phyloP scores from a whole-genome alignment of 2,797 vertebrate genomes.

The Lerista edwardsae region DNA sequence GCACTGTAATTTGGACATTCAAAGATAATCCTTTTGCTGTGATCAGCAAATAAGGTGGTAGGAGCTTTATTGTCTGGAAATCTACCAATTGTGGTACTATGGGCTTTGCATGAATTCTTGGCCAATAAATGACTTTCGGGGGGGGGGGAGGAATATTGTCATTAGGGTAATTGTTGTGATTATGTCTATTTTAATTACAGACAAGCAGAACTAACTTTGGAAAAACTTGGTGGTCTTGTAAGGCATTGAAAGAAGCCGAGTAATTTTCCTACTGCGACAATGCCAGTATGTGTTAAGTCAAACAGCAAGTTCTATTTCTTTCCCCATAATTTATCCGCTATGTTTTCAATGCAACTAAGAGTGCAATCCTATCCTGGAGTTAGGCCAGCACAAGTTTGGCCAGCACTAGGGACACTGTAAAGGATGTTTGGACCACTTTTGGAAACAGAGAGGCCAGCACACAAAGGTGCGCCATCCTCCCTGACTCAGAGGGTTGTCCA shows the following conservation, averaged over 20 bases:
- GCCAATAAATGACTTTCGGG: conserved; percentile 55
- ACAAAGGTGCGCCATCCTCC: too few species aligned
- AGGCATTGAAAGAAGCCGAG: conserved; percentile 16
- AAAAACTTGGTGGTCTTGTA: conserved; percentile 43
- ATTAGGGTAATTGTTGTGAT: conserved; percentile 55
- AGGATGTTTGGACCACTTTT: too few species aligned
- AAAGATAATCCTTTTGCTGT: conserved; percentile 49
- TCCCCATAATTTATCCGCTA: neutral
- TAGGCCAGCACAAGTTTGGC: too few species aligned
- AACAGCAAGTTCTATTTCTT: neutral
- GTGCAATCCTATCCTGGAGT: too few species aligned
- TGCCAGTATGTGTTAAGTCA: neutral
- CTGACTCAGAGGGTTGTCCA: too few species aligned
- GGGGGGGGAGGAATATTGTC: conserved; percentile 55
- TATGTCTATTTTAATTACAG: conserved; percentile 59
- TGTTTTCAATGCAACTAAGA: neutral
- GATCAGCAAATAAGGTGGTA: conserved; percentile 50
- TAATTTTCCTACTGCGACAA: conserved; percentile 11
- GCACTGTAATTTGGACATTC: conserved; percentile 41
- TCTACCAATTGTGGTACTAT: conserved; percentile 44
- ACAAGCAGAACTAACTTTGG: conserved; percentile 49
- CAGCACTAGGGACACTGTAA: too few species aligned
- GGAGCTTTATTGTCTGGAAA: conserved; percentile 52
- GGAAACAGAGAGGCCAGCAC: too few species aligned
- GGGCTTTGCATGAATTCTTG: conserved; percentile 51